Evolutionary conservation across 1,140 invertebrate species (phyloP).

Genomic region (Leptopilina boulardi): DNA sequence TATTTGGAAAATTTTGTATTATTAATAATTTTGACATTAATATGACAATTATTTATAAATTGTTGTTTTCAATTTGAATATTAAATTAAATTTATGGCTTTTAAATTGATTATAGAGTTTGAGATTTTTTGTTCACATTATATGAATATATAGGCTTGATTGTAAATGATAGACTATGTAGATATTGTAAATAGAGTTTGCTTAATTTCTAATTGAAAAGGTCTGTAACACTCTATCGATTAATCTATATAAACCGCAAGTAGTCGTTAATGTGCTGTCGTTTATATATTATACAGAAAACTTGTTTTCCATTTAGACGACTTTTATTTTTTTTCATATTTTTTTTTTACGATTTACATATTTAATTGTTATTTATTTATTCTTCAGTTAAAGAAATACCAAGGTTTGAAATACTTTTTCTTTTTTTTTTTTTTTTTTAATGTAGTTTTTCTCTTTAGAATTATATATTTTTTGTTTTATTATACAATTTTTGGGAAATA

Average conservation of each 20-base stretch:
- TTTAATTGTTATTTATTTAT: not conserved
- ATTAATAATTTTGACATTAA: no score
- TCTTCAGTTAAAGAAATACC: no score
- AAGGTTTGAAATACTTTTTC: not conserved
- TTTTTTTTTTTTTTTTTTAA: constrained; percentile 76
- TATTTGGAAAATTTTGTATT: no score
- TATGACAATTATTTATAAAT: no score
- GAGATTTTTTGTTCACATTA: not conserved
- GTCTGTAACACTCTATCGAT: not conserved
- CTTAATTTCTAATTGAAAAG: not conserved
- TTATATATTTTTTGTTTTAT: no score
- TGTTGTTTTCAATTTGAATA: not conserved
- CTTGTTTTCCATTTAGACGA: not conserved
- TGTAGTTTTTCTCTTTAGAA: no score
- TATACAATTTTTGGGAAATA: no score
- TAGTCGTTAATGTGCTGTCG: not conserved
- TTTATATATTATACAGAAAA: not conserved
- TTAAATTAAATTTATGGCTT: not conserved
- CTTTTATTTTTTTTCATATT: not conserved
- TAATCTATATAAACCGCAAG: not conserved
- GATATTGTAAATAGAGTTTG: not conserved
- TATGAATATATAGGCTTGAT: not conserved
- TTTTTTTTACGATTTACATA: not conserved
- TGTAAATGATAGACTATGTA: not conserved
- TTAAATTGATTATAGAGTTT: not conserved